These are phyloP conservation scores for Otus scops DNA, from an alignment of 2,797 vertebrate genomes.

Conservation along the genomic window DNA sequence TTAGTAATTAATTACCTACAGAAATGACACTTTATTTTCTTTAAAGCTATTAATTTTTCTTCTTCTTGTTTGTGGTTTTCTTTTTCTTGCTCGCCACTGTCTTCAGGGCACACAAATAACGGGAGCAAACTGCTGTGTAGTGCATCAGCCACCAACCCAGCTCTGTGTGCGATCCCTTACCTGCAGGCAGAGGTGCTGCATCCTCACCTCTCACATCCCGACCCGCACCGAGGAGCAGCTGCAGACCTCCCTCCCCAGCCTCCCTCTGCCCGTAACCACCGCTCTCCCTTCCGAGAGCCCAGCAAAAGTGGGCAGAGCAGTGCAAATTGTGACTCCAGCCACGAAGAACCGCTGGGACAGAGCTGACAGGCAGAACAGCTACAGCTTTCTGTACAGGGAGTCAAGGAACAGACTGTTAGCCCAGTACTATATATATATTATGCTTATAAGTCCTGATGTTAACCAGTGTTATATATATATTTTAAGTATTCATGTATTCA, in stretches of 20 bases:
- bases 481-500: conserved; percentile 67
- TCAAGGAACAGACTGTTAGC: neutral
- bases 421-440: conserved; percentile 9
- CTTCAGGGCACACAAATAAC: neutral
- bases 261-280: neutral
- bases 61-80: neutral
- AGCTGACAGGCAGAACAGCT: neutral
- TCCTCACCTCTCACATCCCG: neutral
- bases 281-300: neutral
- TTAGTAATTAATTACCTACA: conserved; percentile 59
- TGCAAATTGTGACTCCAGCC: neutral
- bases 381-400: neutral
- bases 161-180: neutral
- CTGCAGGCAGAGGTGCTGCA: neutral
- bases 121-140: neutral
- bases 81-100: neutral
- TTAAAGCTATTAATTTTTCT: neutral
- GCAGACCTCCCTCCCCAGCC: neutral
- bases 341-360: neutral
- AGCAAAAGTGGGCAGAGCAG: neutral
- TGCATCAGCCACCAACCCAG: neutral
- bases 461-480: conserved; percentile 45
- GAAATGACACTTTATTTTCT: conserved; percentile 17
- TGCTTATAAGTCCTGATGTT: conserved; percentile 24
- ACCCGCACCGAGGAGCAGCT: rapidly evolving